These are phyloP conservation scores for Microplitis manilae DNA, from an alignment of 2,888 invertebrate species.

Conservation along the genomic window DNA sequence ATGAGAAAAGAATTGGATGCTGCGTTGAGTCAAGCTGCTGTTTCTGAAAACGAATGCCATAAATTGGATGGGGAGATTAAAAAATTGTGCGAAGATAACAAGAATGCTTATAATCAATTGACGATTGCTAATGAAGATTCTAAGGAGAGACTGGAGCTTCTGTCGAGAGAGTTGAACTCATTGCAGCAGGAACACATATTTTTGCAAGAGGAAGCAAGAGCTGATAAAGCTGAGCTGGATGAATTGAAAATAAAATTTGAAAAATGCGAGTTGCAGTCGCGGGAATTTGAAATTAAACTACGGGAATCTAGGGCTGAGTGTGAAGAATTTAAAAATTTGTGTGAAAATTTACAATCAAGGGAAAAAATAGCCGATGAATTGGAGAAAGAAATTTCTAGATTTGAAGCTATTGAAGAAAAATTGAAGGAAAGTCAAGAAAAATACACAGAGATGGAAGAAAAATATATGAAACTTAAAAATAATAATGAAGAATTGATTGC, in stretches of 20 bases:
- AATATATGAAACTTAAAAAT: slow-evolving; percentile 33
- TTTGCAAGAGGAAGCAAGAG: slow-evolving; percentile 52
- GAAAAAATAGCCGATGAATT: slow-evolving; percentile 53
- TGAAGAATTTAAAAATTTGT: slow-evolving; percentile 64
- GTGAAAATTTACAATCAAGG: slow-evolving; percentile 57
- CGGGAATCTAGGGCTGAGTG: slow-evolving; percentile 27
- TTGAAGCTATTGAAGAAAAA: slow-evolving; percentile 55
- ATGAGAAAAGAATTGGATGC: slow-evolving; percentile 75
- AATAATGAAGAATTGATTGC: slow-evolving; percentile 43
- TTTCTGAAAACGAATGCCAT: slow-evolving; percentile 47
- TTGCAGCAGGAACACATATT: slow-evolving; percentile 63
- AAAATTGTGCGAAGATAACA: slow-evolving; percentile 58
- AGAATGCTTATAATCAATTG: slow-evolving; percentile 62
- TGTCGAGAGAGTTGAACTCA: slow-evolving; percentile 64
- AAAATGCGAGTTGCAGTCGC: slow-evolving; percentile 14
- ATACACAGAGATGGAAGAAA: slow-evolving; percentile 37
- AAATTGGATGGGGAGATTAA: slow-evolving; percentile 57
- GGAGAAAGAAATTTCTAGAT: slow-evolving; percentile 38
- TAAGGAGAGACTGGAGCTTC: slow-evolving; percentile 62
- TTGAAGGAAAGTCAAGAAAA: slow-evolving; percentile 26
- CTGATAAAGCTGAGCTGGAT: slow-evolving; percentile 39
- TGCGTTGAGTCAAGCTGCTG: slow-evolving; percentile 61
- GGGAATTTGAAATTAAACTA: slow-evolving; percentile 39
- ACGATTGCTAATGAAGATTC: slow-evolving; percentile 62
- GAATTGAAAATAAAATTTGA: slow-evolving; percentile 34